Evolutionary conservation across 2,888 invertebrate genomes (phyloP), one percentile per base, ranked within the genome.

Genomic region (Erebia epiphron): DNA sequence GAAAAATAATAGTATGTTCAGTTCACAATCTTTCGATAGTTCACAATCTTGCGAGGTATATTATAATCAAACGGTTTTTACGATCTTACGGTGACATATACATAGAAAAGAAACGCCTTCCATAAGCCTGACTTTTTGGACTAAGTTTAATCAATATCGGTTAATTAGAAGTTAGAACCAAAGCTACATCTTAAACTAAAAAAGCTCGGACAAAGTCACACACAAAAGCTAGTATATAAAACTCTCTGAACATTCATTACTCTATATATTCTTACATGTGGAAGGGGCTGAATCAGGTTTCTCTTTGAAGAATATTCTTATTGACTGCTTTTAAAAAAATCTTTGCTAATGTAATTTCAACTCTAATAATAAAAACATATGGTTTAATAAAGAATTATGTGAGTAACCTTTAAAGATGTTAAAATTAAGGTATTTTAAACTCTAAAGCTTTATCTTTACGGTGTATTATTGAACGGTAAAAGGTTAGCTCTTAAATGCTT

Each of bases 271-370:
- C 2, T 58, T 56, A n/a, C 14, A 7, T n/a, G 26, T 58, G 58
- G 58, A 67, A 35, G 67, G 67, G 67, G 67, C 60, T 35, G 67
- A 67, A 67, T 67, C 67, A 50, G 58, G 67, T 67, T 67, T 67
- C 67, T 16, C 43, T 43, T 58, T 56, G 21, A 67, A 60, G 67
- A 67, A 10, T 11, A 9, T 62, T 62, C 56, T 50, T 50, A 50
- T n/a, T 11, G n/a, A 14, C n/a, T 49, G 11, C 21, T 41, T 18
- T 56, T 62, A 43, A 7, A 26, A 8, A 1, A 14, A 11, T 35
- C 11, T 2, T 50, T 50, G 35, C 14, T 58, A 35, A 26, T 0
- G 49, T n/a, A 58, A 56, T 21, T 56, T 66, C n/a, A 46, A 50
- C n/a, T n/a, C 8, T n/a, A 49, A 67, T 11, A 0, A 2, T 1